Base-by-base conservation (phyloP, 2,797 vertebrate genomes). In the Schizopygopsis pylzovi region DNA sequence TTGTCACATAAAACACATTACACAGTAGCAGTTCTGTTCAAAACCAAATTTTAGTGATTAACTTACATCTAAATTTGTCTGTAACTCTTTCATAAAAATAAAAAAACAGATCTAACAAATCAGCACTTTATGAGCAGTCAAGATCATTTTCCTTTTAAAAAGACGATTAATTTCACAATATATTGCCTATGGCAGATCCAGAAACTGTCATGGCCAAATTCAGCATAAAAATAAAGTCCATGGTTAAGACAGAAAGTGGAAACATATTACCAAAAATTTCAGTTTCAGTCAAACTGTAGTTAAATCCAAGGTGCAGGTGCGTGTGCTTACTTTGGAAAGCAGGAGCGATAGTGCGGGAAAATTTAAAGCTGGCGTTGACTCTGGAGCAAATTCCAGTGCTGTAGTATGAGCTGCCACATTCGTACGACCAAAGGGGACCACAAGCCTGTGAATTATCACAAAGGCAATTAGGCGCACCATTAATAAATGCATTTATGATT, bases 361-460 rank as follows among this genome's bases (percentile, higher is more conserved):
- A 99, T 91, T 98, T 96, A 94, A 99, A 99, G 95, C 96, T 98
- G 84, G 97, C 93, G 87, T 97, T 99, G 93, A 99, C 97, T 78
- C 97, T 92, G 61, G 98, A 99, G 90, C 98, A 99, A 92, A 99
- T 98, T 39, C 98, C 98, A 0, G 98, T 99, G 93, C 98, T 99
- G 93, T 98, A 99, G 95, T 98, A 99, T 56, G 98, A 99, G 91
- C 97, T 99, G 73, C 98, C 98, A n/a, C 98, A 99, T 92, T 99
- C 98, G 0, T 99, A 98, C 22, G 98, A 98, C 98, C 98, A 99
- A 8, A 99, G 94, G 0, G 98, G 98, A 90, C 98, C 98, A 94
- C 98, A 99, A 39, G 97, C 97, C 98, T 99, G 91, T 18, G 33
- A 81, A 81, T 81, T 22, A 85, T 71, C 76, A 79, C 39, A 78